Evolutionary conservation across 2,888 invertebrate species (phyloP), one percentile per base, ranked within the genome.

Genomic region (Lordiphosa fenestrarum): DNA sequence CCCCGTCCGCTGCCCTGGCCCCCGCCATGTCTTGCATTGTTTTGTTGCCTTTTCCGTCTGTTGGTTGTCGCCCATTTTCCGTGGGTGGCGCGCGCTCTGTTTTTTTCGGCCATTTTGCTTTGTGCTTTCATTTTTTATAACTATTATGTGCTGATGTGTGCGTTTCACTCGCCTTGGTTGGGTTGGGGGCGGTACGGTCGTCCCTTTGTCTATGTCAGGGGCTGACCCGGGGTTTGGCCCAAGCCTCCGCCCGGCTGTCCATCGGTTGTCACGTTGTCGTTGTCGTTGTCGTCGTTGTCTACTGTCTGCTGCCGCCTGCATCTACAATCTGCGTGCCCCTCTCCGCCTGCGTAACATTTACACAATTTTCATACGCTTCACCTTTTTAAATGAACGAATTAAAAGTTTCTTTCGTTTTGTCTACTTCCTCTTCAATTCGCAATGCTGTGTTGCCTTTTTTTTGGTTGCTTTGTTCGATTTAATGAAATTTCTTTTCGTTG

Each of bases 101-200:
- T 25, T 41, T 39, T 37, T 51, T 42, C 38, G 38, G 51, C 59
- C 39, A 48, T 65, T 60, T 30, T 33, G 55, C 66, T 60, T 58
- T 68, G 50, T 35, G 53, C 67, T 46, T 57, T 64, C 57, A 44
- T 48, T 59, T 65, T 66, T 76, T 81, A 77, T 59, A 73, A 76
- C 77, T 71, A 76, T 76, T 73, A 69, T 80, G 76, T 77, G 76
- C 76, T 76, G 80, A 77, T 77, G 76, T 71, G 80, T 77, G 80
- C 81, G 76, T 69, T 76, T 69, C 42, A 51, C 36, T n/a, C 33
- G 12, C 37, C 7, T 30, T 6, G 23, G 23, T 0, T 25, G 25
- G 7, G 25, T 6, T 23, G 23, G 23, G 9, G 23, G 1, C 23
- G 7, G 30, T 30, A 30, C 30, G 7, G 30, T 30, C 12, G 23